These are phyloP conservation scores for Amphiura filiformis DNA, from an alignment of 35 echinoderm and acorn worm genomes.

Conservation along the genomic window DNA sequence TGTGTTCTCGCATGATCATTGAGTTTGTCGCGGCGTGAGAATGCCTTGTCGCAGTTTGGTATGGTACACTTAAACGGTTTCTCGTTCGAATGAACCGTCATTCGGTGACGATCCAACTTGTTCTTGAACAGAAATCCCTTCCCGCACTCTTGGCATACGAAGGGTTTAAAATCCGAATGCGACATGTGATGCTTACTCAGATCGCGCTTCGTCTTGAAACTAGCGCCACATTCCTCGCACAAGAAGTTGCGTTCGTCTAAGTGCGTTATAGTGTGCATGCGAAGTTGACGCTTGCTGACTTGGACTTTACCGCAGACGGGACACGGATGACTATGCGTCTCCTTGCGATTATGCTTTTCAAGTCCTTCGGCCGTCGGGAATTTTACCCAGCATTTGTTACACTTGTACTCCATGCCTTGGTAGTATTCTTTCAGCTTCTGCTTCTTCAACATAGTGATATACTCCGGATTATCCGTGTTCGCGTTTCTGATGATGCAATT, in stretches of 20 bases:
- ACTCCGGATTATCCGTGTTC: constrained; percentile 40
- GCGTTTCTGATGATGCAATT: constrained; percentile 56
- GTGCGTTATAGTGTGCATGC: constrained; percentile 78
- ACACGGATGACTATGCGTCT: constrained; percentile 80
- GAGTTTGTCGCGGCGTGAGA: constrained; percentile 86
- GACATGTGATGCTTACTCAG: constrained; percentile 71
- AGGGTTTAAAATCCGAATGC: constrained; percentile 62
- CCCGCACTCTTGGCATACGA: constrained; percentile 59
- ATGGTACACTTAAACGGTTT: constrained; percentile 63
- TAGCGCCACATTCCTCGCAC: constrained; percentile 73
- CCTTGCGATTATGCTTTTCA: constrained; percentile 49
- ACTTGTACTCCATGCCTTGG: constrained; percentile 65
- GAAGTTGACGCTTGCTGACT: constrained; percentile 74
- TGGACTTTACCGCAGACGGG: constrained; percentile 64
- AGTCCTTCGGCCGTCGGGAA: constrained; percentile 71
- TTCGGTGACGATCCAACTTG: constrained; percentile 78
- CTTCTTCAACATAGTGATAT: constrained; percentile 52
- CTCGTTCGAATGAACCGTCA: constrained; percentile 61
- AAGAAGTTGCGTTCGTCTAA: constrained; percentile 52
- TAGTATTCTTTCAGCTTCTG: constrained; percentile 85
- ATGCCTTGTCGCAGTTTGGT: constrained; percentile 66
- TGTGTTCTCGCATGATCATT: constrained; percentile 82
- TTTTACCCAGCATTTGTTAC: constrained; percentile 79
- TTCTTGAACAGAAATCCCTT: constrained; percentile 80
- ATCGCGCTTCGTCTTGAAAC: constrained; percentile 73